phyloP scores from a whole-genome alignment of 1,140 invertebrate species.

The Reticulitermes speratus region DNA sequence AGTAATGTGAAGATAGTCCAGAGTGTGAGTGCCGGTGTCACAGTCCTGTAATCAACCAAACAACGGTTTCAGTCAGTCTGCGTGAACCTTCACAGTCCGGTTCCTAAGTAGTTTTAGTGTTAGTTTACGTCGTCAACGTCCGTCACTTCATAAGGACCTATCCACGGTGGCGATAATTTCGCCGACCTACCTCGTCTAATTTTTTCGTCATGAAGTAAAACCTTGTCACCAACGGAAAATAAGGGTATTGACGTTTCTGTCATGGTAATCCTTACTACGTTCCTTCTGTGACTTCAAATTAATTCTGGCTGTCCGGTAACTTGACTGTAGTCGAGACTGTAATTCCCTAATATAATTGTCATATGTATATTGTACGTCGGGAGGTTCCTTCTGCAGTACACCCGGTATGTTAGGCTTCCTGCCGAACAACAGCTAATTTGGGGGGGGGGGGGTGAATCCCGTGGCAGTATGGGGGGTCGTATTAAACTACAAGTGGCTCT shows the following conservation, averaged over 20 bases:
- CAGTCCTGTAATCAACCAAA: neutral
- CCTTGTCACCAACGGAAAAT: neutral
- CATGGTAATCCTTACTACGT: conserved; percentile 18
- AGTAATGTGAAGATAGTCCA: too few relatives aligned
- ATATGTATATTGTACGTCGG: too few relatives aligned
- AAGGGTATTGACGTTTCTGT: conserved; percentile 7
- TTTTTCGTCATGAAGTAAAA: neutral
- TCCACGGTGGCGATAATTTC: too few relatives aligned
- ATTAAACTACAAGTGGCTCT: conserved; percentile 37
- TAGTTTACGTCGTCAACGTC: neutral
- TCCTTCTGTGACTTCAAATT: conserved; percentile 31
- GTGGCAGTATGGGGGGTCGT: conserved; percentile 28
- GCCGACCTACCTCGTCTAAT: neutral
- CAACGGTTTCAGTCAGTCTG: neutral
- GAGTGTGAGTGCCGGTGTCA: too few relatives aligned
- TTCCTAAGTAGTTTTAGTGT: neutral
- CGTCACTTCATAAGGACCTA: conserved; percentile 22
- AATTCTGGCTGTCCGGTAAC: conserved; percentile 18
- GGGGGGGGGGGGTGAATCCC: conserved; percentile 8
- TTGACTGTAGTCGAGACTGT: too few relatives aligned
- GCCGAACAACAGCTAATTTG: conserved; percentile 27
- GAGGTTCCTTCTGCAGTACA: too few relatives aligned
- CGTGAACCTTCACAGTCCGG: neutral
- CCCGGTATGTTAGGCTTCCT: too few relatives aligned
- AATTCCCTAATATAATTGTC: too few relatives aligned